phyloP scores from a whole-genome alignment of 2,113 vertebrate genomes.

The Callaeas wilsoni region DNA sequence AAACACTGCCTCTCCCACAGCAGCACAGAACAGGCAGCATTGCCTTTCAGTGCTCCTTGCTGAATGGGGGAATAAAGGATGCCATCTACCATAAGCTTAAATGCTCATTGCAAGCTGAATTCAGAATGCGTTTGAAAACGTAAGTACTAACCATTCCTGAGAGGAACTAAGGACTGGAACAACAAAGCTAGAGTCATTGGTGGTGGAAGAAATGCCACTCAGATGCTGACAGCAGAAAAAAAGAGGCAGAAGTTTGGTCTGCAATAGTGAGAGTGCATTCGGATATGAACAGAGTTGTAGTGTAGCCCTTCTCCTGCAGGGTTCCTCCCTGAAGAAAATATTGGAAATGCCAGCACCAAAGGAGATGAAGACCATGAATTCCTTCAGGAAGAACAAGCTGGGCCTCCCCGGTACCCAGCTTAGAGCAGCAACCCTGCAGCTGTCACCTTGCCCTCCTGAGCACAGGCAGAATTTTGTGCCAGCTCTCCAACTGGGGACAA shows the following conservation, averaged over 20 bases:
- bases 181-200: background rate
- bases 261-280: background rate
- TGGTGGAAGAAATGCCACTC: background rate
- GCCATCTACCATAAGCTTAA: background rate
- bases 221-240: background rate
- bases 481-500: background rate
- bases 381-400: background rate
- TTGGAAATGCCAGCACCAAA: background rate
- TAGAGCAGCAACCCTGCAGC: background rate
- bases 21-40: background rate
- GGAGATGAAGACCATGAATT: background rate
- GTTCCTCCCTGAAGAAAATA: background rate
- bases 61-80: background rate
- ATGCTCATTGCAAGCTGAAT: background rate
- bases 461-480: accelerated
- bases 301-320: background rate
- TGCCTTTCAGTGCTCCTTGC: background rate
- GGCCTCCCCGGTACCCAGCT: background rate
- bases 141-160: background rate
- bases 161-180: background rate
- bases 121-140: background rate
- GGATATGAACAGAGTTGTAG: background rate
- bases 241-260: background rate
- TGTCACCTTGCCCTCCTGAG: background rate
- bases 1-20: background rate